Conservation (phyloP, 2,888 invertebrate species). For the Formica aserva region DNA sequence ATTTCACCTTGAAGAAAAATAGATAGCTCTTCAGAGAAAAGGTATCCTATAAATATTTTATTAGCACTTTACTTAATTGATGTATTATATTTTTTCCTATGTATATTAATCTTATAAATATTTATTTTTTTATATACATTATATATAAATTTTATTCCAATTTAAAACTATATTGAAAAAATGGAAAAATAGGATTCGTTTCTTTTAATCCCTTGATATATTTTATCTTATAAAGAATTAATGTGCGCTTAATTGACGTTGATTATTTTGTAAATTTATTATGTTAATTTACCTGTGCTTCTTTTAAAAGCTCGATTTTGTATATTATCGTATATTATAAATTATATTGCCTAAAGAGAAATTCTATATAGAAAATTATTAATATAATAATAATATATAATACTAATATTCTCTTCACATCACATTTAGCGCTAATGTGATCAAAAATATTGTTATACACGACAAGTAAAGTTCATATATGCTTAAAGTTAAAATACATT, state of each 20-base stretch:
- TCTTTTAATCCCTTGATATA: neutral
- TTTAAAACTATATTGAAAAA: neutral
- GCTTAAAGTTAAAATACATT: neutral
- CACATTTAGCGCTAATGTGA: neutral
- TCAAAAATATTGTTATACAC: neutral
- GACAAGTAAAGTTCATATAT: neutral
- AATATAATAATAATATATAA: slow-evolving; percentile 6
- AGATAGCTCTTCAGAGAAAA: neutral
- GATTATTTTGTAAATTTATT: slow-evolving; percentile 3
- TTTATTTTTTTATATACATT: neutral
- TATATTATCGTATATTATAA: neutral
- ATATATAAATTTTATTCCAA: neutral
- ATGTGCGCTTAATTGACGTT: neutral
- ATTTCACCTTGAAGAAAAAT: neutral
- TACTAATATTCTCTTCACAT: neutral
- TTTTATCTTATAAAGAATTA: neutral
- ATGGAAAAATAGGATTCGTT: neutral
- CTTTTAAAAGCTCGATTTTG: neutral
- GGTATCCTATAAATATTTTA: neutral
- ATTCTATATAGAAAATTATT: neutral
- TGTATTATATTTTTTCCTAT: neutral
- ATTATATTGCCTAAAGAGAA: neutral
- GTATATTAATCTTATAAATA: neutral
- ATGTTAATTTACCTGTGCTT: neutral
- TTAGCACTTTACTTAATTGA: slow-evolving; percentile 5